A percentile compares a stretch with the other conserved stretches of the same genome.
phyloP scores from a whole-genome alignment of 1,140 invertebrate species.

The Drosophila watanabei region DNA sequence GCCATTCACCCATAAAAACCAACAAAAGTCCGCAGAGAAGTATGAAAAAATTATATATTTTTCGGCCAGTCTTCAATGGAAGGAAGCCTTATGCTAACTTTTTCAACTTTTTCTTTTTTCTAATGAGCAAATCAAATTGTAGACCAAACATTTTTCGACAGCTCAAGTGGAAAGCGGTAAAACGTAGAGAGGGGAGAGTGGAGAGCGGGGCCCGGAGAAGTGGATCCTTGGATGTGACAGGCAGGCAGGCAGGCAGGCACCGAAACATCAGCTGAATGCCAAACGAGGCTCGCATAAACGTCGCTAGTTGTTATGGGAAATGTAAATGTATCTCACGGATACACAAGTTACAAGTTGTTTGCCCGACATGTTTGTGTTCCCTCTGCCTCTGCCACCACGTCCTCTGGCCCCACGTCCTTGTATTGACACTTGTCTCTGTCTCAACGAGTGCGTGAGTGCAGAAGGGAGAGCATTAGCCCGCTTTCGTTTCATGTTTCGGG shows the following conservation, averaged over 20 bases:
- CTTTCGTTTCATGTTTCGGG: constrained; percentile 33
- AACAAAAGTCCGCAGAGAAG: constrained; percentile 8
- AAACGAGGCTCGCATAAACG: constrained; percentile 57
- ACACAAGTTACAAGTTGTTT: constrained; percentile 68
- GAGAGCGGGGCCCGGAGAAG: background rate
- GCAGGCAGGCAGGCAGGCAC: constrained; percentile 15
- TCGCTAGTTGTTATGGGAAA: constrained; percentile 67
- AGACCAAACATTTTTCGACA: constrained; percentile 27
- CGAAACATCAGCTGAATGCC: constrained; percentile 44
- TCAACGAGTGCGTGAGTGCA: constrained; percentile 38
- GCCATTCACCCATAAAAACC: constrained; percentile 13
- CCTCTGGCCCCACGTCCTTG: constrained; percentile 12
- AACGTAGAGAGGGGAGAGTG: background rate
- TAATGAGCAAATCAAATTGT: constrained; percentile 40
- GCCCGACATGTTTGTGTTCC: constrained; percentile 51
- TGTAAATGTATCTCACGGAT: constrained; percentile 62
- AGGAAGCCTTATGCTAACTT: constrained; percentile 23
- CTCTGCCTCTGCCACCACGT: background rate
- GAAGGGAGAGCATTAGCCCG: constrained; percentile 16
- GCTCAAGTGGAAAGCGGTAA: constrained; percentile 1
- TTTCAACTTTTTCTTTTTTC: constrained; percentile 13
- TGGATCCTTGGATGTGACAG: constrained; percentile 19
- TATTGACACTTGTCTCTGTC: constrained; percentile 48
- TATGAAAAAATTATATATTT: constrained; percentile 23
- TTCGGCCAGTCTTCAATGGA: constrained; percentile 3